A percentile compares a stretch with the other conserved stretches of the same genome.
Evolutionary conservation across 2,888 invertebrate genomes (phyloP).

Genomic region (Nemurella pictetii): DNA sequence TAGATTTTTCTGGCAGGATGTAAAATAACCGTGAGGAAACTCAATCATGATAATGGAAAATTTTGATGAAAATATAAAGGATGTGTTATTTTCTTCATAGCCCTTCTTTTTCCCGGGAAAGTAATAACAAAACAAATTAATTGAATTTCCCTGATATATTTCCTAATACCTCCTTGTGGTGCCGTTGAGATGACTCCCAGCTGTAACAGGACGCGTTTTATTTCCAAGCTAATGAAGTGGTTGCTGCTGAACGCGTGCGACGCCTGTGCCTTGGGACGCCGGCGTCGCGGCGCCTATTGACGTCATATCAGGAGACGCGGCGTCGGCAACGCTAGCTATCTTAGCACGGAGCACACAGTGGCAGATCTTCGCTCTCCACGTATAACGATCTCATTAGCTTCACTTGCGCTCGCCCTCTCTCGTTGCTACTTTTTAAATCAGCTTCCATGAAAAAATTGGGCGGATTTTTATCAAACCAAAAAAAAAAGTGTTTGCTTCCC

Average conservation of each 20-base stretch:
- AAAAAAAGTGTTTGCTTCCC: too few relatives aligned
- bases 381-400: conserved; percentile 21
- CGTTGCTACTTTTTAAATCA: neutral
- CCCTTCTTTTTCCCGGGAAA: neutral
- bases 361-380: neutral
- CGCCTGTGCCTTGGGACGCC: neutral
- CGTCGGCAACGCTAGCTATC: neutral
- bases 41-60: neutral
- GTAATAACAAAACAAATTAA: neutral
- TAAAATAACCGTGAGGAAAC: neutral
- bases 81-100: neutral
- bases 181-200: neutral
- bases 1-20: neutral
- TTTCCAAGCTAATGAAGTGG: neutral
- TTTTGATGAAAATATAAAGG: neutral
- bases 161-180: neutral
- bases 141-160: neutral
- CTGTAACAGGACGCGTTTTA: neutral
- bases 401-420: neutral
- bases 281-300: neutral
- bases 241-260: neutral
- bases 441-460: neutral
- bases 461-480: neutral
- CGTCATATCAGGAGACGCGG: neutral
- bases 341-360: neutral